Evolutionary conservation across 1,140 invertebrate species (phyloP).

Genomic region (Drosophila rufa): DNA sequence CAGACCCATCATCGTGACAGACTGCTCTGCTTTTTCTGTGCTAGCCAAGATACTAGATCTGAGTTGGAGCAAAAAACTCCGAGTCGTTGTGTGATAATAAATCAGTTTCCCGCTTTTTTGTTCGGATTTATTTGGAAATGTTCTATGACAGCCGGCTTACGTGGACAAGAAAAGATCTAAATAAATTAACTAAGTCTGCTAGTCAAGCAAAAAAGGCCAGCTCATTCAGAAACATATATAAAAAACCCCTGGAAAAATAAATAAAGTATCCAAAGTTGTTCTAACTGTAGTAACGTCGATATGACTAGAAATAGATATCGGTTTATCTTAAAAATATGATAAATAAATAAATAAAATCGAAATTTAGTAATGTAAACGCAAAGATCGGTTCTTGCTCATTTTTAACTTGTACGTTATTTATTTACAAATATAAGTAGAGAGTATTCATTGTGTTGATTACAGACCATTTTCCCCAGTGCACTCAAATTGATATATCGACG

Average conservation of each 20-base stretch:
- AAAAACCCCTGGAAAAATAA: neutral
- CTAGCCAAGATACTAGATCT: conserved; percentile 28
- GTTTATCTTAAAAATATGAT: too few relatives aligned
- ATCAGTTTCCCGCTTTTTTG: conserved; percentile 33
- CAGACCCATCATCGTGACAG: conserved; percentile 14
- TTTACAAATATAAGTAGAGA: too few relatives aligned
- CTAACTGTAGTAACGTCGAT: too few relatives aligned
- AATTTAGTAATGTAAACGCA: too few relatives aligned
- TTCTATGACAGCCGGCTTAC: conserved; percentile 25
- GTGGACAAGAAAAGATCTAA: conserved; percentile 40
- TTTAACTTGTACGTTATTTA: too few relatives aligned
- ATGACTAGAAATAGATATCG: too few relatives aligned
- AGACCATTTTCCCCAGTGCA: neutral
- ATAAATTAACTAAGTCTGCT: conserved; percentile 23
- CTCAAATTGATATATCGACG: conserved; percentile 4
- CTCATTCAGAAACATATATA: conserved; percentile 8
- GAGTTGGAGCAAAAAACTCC: conserved; percentile 9
- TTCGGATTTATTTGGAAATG: conserved; percentile 16
- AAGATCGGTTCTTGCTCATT: too few relatives aligned
- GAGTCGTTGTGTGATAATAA: conserved; percentile 29
- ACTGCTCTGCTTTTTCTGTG: neutral
- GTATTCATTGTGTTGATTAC: too few relatives aligned
- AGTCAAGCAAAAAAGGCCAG: conserved; percentile 13
- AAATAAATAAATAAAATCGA: too few relatives aligned
- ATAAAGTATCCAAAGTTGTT: neutral